phyloP scores from a whole-genome alignment of 2,888 invertebrate species.

The Cryptophagus acutangulus region DNA sequence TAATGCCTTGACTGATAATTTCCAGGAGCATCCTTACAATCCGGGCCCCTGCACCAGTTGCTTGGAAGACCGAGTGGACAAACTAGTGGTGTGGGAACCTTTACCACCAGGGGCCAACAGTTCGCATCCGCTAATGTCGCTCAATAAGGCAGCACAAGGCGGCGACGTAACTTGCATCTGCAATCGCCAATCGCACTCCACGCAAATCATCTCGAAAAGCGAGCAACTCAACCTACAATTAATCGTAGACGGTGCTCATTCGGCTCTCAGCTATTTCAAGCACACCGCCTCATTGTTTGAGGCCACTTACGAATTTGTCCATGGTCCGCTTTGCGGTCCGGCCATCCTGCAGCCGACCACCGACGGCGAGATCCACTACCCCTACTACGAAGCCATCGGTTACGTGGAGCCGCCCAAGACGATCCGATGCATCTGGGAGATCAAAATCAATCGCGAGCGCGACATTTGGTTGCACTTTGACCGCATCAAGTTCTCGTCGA shows the following conservation, averaged over 20 bases:
- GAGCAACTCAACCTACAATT: constrained; percentile 77
- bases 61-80: constrained; percentile 81
- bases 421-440: constrained; percentile 52
- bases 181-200: constrained; percentile 57
- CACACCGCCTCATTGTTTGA: constrained; percentile 78
- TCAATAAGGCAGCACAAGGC: constrained; percentile 59
- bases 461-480: constrained; percentile 86
- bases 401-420: constrained; percentile 63
- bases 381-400: constrained; percentile 73
- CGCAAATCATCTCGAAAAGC: constrained; percentile 67
- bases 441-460: constrained; percentile 74
- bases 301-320: constrained; percentile 83
- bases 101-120: constrained; percentile 47
- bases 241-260: constrained; percentile 78
- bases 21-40: constrained; percentile 69
- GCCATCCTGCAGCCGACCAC: constrained; percentile 72
- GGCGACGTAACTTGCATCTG: constrained; percentile 72
- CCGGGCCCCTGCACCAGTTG: constrained; percentile 79
- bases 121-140: constrained; percentile 49
- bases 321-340: constrained; percentile 83
- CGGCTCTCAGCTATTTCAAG: constrained; percentile 83
- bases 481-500: constrained; percentile 77
- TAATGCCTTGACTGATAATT: constrained; percentile 8
- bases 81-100: constrained; percentile 75
- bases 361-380: constrained; percentile 84